Base-by-base conservation (phyloP, 1,140 invertebrate genomes). In the Drosophila kepulauana region DNA sequence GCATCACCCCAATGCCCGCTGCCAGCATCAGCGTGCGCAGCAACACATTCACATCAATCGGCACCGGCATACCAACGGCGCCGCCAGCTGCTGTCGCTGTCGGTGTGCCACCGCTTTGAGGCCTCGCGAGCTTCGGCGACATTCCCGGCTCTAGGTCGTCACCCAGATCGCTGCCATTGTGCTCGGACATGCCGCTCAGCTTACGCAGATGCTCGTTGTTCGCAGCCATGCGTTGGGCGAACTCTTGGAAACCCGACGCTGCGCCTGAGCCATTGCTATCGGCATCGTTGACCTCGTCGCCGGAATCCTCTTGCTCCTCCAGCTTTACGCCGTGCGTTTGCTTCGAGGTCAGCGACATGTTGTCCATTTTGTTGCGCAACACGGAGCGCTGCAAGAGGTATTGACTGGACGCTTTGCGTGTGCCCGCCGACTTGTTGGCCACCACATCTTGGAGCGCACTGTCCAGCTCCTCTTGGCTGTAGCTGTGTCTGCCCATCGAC, bases 311-410 rank as follows among this genome's bases (percentile, higher is more conserved):
- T 75, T 95, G 49, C 28, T 88, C 73, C 1, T 94, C 94, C 78
- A 95, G 66, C 7, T 80, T 77, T 5, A 65, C 56, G 2, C 95
- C 81, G 85, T 88, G 81, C 89, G 91, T 92, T 93, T 33, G 93
- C 90, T 96, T 95, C 63, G 94, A 93, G 86, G 95, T 96, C 93
- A 96, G 30, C 38, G 96, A 96, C 85, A 97, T 93, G 92, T 98
- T 98, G 94, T 97, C 98, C 82, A 97, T 95, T 94, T 99, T 99
- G 93, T 99, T 99, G 46, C 98, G 95, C 5, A 99, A 94, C 2
- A 98, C 99, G 61, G 98, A 99, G 61, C 98, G 94, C 3, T 98
- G 98, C 91, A 99, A 98, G 66, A 98, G 98, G 93, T 99, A 99
- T 72, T 99, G 96, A 30, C 97, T 97, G 38, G 98, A 97, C 1